Conservation (phyloP, 2,113 vertebrate genomes). For the Oncorhynchus keta region DNA sequence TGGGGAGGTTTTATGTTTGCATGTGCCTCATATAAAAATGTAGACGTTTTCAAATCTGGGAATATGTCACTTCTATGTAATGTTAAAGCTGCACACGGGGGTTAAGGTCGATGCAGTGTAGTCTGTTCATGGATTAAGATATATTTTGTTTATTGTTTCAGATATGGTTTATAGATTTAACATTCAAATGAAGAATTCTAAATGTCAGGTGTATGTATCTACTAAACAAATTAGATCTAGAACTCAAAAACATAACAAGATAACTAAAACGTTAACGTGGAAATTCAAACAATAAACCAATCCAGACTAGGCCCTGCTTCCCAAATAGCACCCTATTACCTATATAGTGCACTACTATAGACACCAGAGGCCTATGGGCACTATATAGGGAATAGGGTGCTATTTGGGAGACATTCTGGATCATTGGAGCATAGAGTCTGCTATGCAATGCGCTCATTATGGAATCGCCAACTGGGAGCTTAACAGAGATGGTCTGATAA, state of each 20-base stretch:
- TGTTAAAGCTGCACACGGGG: neutral
- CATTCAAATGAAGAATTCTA: neutral
- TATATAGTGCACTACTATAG: too few species aligned
- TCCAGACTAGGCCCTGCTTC: too few species aligned
- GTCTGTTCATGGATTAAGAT: neutral
- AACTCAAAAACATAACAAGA: too few species aligned
- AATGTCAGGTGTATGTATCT: neutral
- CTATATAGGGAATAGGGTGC: too few species aligned
- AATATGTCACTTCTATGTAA: neutral
- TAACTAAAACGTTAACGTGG: too few species aligned
- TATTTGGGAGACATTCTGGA: too few species aligned
- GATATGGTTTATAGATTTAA: neutral
- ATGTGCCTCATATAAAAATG: constrained; percentile 15
- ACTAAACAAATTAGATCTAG: too few species aligned
- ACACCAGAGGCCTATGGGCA: too few species aligned
- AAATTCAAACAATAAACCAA: too few species aligned
- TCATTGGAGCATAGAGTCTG: too few species aligned
- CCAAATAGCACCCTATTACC: too few species aligned
- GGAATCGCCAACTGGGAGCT: constrained; percentile 53
- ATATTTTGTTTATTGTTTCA: neutral
- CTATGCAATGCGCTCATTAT: constrained; percentile 18
- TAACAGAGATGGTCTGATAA: constrained; percentile 69
- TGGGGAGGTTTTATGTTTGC: constrained; percentile 27
- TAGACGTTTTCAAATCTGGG: neutral
- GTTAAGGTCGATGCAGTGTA: neutral